These are phyloP conservation scores for Dicrurus megarhynchus DNA, from an alignment of 2,113 vertebrate species.

Conservation along the genomic window DNA sequence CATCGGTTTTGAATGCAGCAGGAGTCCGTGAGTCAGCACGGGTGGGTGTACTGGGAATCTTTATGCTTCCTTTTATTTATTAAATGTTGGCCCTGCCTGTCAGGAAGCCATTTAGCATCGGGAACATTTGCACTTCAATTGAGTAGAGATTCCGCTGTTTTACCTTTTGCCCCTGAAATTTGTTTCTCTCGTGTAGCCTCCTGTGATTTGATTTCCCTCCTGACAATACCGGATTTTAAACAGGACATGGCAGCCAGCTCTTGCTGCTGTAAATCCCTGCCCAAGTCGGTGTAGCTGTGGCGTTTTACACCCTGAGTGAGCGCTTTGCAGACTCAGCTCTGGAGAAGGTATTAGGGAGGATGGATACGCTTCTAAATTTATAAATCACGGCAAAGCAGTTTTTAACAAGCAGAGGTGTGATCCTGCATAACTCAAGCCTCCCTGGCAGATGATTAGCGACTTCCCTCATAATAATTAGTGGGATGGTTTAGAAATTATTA, in stretches of 20 bases:
- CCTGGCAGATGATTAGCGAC: slow-evolving; percentile 24
- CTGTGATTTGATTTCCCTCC: slow-evolving; percentile 49
- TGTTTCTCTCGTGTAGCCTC: slow-evolving; percentile 34
- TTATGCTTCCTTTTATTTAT: slow-evolving; percentile 57
- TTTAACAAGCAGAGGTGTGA: slow-evolving; percentile 59
- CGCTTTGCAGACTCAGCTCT: neutral
- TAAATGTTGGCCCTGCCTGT: slow-evolving; percentile 52
- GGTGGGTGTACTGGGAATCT: slow-evolving; percentile 50
- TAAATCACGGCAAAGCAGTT: slow-evolving; percentile 23
- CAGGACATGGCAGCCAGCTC: neutral
- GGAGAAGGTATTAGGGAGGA: neutral
- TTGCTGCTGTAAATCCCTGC: slow-evolving; percentile 21
- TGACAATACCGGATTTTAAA: neutral
- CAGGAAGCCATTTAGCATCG: slow-evolving; percentile 42
- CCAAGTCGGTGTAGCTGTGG: neutral
- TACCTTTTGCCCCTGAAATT: slow-evolving; percentile 58
- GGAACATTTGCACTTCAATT: slow-evolving; percentile 53
- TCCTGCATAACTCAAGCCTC: slow-evolving; percentile 45
- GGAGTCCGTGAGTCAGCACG: slow-evolving; percentile 26
- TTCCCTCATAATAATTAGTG: slow-evolving; percentile 48
- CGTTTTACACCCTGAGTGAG: neutral
- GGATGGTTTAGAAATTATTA: slow-evolving; percentile 14
- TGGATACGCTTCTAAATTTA: slow-evolving; percentile 27
- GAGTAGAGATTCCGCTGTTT: neutral
- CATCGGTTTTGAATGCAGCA: neutral